Conservation (phyloP, 64 coral and sea anemone species). For the Trachythela sp. region DNA sequence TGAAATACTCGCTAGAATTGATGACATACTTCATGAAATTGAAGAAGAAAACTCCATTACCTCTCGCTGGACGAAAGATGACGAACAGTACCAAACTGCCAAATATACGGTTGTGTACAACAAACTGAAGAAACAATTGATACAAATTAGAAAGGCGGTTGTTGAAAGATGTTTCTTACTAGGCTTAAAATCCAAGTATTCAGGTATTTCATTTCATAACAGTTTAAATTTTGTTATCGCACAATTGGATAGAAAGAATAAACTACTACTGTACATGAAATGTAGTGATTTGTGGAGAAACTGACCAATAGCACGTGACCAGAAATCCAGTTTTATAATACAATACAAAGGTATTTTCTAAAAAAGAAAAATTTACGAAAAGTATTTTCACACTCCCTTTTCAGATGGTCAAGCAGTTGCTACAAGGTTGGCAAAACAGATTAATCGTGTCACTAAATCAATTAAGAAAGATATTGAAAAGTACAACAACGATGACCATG, state of each 20-base stretch:
- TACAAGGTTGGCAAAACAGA: constrained; percentile 24
- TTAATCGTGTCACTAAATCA: constrained; percentile 18
- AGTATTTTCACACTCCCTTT: too few species aligned
- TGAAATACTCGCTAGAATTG: neutral
- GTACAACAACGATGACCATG: constrained; percentile 20
- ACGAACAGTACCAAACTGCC: neutral
- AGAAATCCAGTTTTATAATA: too few species aligned
- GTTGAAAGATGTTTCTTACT: constrained; percentile 39
- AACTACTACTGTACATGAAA: neutral
- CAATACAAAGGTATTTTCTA: too few species aligned
- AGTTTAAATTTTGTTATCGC: neutral
- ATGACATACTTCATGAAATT: neutral
- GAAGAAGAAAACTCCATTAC: neutral
- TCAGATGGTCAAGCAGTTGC: constrained; percentile 31
- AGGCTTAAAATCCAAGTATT: constrained; percentile 31
- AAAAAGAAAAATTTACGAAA: too few species aligned
- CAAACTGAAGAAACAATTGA: neutral
- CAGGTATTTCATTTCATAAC: neutral
- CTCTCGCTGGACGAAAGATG: neutral
- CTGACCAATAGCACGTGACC: too few species aligned
- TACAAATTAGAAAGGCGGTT: neutral
- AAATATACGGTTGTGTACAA: neutral
- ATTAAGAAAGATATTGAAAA: constrained; percentile 24
- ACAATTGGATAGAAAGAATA: neutral
- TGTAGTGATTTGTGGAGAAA: too few species aligned